These are phyloP conservation scores for Lamprotornis superbus DNA, from an alignment of 2,113 vertebrate species.

Conservation along the genomic window DNA sequence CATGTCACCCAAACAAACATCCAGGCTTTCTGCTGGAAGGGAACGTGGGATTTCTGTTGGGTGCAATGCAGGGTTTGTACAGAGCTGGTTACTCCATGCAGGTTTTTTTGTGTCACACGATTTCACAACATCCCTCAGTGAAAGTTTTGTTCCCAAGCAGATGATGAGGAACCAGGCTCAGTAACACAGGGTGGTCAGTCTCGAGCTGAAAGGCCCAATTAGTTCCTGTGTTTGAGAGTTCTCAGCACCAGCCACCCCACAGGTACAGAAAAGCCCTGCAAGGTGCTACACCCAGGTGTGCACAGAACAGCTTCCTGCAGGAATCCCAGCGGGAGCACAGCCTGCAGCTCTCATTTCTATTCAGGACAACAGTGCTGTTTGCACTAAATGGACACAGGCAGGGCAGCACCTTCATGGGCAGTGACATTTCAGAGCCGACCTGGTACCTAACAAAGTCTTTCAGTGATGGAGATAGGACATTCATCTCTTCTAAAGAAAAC, in stretches of 20 bases:
- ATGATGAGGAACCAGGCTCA: not conserved
- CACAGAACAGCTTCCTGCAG: not conserved
- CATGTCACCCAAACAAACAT: not conserved
- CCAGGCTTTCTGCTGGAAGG: not conserved
- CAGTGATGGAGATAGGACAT: not conserved
- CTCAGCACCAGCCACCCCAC: not conserved
- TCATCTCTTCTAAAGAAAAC: constrained; percentile 26
- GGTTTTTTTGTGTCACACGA: not conserved
- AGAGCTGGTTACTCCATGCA: not conserved
- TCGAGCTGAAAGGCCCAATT: not conserved
- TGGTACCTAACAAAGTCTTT: not conserved
- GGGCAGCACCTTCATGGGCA: not conserved
- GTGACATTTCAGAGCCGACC: not conserved
- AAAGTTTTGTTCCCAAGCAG: not conserved
- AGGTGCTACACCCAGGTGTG: not conserved
- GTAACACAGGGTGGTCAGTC: not conserved
- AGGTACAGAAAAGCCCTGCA: not conserved
- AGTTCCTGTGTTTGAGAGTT: not conserved
- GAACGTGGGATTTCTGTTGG: fast-evolving
- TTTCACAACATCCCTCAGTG: not conserved
- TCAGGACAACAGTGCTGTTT: not conserved
- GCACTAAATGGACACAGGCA: not conserved
- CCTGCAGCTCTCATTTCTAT: not conserved
- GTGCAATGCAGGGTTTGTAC: not conserved
- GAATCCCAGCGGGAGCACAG: not conserved